phyloP scores from a whole-genome alignment of 2,113 vertebrate species.

The Verasper variegatus region DNA sequence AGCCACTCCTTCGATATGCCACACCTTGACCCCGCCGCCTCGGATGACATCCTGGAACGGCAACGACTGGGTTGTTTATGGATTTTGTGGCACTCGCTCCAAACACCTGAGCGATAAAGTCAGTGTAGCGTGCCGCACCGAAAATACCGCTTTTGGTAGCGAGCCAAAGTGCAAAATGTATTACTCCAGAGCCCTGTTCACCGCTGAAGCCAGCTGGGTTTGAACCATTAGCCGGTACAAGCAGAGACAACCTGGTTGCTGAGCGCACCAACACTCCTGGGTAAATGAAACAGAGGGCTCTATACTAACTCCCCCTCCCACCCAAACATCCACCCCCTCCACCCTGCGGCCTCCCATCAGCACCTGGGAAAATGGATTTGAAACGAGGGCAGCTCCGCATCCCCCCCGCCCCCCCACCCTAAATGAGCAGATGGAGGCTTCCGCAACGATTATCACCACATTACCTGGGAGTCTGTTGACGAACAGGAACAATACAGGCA shows the following conservation, averaged over 20 bases:
- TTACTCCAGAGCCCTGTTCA: conserved; percentile 53
- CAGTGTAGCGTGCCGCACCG: conserved; percentile 34
- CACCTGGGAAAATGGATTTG: conserved; percentile 80
- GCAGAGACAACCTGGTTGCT: conserved; percentile 70
- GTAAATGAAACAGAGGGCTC: conserved; percentile 67
- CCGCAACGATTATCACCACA: conserved; percentile 79
- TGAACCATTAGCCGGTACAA: conserved; percentile 73
- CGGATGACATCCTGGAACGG: conserved; percentile 22
- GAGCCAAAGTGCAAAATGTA: conserved; percentile 75
- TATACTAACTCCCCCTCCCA: conserved; percentile 13
- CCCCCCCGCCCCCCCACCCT: background rate
- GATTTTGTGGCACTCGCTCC: conserved; percentile 56
- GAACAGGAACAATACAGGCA: conserved; percentile 80
- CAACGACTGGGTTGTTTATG: conserved; percentile 52
- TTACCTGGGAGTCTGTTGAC: conserved; percentile 85
- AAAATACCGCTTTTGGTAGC: conserved; percentile 52
- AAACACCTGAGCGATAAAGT: conserved; percentile 72
- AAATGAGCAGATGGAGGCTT: conserved; percentile 82
- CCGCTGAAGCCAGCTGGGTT: conserved; percentile 76
- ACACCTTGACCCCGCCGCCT: conserved; percentile 57
- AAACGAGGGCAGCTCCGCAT: conserved; percentile 69
- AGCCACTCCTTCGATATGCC: background rate
- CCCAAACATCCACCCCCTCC: conserved; percentile 44
- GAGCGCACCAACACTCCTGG: conserved; percentile 59
- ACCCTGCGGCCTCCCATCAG: conserved; percentile 73